Evolutionary conservation across 1,140 invertebrate species (phyloP).

Genomic region (Pentalonia nigronervosa): DNA sequence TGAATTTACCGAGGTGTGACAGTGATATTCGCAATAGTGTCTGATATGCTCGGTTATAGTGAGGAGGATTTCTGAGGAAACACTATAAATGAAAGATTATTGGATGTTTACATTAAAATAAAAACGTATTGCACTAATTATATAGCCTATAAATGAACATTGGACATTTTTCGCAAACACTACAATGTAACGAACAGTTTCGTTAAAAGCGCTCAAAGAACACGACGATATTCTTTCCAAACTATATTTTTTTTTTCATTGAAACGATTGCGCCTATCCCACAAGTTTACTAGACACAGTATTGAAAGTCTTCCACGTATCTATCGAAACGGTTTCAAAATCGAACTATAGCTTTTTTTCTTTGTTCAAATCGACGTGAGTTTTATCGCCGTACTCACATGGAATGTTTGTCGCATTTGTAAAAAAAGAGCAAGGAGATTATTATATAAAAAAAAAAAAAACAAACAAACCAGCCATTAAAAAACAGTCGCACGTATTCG

Average conservation of each 20-base stretch:
- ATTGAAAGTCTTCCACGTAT: background rate
- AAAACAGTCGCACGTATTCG: background rate
- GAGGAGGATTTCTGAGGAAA: no score
- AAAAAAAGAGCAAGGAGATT: background rate
- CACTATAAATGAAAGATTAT: background rate
- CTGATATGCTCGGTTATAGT: background rate
- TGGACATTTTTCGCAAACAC: background rate
- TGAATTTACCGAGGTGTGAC: background rate
- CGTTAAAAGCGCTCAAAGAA: background rate
- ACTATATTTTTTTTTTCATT: background rate
- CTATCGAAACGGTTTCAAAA: background rate
- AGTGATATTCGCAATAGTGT: no score
- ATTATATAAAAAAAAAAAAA: slow-evolving; percentile 1
- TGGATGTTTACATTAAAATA: background rate
- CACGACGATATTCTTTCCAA: background rate
- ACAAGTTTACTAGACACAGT: background rate
- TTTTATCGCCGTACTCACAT: background rate
- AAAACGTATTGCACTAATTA: background rate
- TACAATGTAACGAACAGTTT: background rate
- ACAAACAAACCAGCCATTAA: background rate
- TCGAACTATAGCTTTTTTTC: background rate
- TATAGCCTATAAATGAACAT: background rate
- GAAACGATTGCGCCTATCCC: background rate
- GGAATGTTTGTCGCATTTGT: background rate
- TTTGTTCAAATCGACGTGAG: background rate